Evolutionary conservation across 2,797 vertebrate genomes (phyloP), one percentile per base, ranked within the genome.

Genomic region (Aulostomus chinensis): DNA sequence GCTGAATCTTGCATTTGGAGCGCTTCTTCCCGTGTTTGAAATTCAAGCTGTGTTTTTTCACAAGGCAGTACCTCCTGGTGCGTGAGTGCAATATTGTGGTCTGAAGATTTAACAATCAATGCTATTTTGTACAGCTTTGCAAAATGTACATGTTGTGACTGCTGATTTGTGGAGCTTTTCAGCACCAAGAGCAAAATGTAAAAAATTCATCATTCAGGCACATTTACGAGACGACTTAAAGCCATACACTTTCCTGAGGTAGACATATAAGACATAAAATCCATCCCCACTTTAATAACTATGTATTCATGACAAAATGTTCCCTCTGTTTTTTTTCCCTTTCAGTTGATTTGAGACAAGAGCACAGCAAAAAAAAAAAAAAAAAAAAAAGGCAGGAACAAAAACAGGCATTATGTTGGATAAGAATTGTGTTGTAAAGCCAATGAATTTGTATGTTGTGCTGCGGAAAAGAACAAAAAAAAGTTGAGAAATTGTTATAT

Each of bases 61-160:
- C 73, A 73, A 84, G 73, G 78, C 79, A 67, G 80, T 82, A 81
- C 76, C 83, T 73, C 84, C 67, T 76, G 82, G 85, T 86, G 85
- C 78, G 78, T 75, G 86, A 88, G 81, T 77, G 84, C 84, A 82
- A 86, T 84, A 78, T 88, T 69, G 87, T 84, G 86, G 81, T 89
- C 82, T 87, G 78, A 88, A 90, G 80, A 88, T 85, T 87, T 85
- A 90, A 89, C 88, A 86, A 86, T 88, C 86, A 85, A 89, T 83
- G 87, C 88, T 88, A 84, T 86, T 88, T 87, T 87, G 84, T 89
- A 87, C 78, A 82, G 88, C 88, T 91, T 90, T 66, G 84, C 87
- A 82, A 88, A 89, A 83, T 78, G 86, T 90, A 86, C 84, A 89
- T 83, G 85, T 86, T 67, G 88, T 88, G 84, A 90, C 80, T 88